Percentiles rank a stretch among this genome's conserved stretches.
Evolutionary conservation across 2,888 invertebrate genomes (phyloP).

Genomic region (Tribolium freemani): DNA sequence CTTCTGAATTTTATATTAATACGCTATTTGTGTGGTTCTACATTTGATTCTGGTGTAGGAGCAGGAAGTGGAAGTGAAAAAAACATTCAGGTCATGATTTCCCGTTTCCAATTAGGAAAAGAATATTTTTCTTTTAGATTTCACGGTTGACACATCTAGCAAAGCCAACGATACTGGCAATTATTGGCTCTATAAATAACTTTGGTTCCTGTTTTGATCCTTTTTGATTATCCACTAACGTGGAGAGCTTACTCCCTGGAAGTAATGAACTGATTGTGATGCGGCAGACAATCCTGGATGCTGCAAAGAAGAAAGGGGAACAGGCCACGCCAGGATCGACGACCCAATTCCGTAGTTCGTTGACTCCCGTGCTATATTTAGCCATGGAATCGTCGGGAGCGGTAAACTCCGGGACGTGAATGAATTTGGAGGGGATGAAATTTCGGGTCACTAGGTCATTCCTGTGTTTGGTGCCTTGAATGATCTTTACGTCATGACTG

Average conservation of each 20-base stretch:
- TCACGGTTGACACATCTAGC: neutral
- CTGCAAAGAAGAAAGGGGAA: constrained; percentile 13
- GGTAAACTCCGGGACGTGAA: constrained; percentile 38
- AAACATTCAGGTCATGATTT: neutral
- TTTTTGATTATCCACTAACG: constrained; percentile 15
- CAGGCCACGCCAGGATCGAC: constrained; percentile 37
- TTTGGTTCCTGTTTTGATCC: neutral
- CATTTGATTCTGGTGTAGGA: too few species aligned
- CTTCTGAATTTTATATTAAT: neutral
- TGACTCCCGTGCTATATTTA: constrained; percentile 45
- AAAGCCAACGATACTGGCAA: neutral
- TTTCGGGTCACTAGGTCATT: constrained; percentile 44
- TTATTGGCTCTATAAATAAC: constrained; percentile 15
- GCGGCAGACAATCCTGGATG: constrained; percentile 28
- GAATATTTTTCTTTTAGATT: neutral
- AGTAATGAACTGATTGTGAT: constrained; percentile 57
- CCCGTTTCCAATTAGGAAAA: neutral
- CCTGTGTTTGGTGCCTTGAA: constrained; percentile 34
- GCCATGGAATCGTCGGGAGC: constrained; percentile 39
- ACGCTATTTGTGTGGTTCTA: neutral
- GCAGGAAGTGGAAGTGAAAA: neutral
- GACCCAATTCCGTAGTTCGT: constrained; percentile 43
- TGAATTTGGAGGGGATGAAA: constrained; percentile 37
- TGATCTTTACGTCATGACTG: constrained; percentile 42
- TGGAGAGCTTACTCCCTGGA: constrained; percentile 12